A percentile compares a stretch with the other conserved stretches of the same genome.
Evolutionary conservation across 37 sponge, comb jelly and placozoan species (phyloP).

Genomic region (Agelas oroides): DNA sequence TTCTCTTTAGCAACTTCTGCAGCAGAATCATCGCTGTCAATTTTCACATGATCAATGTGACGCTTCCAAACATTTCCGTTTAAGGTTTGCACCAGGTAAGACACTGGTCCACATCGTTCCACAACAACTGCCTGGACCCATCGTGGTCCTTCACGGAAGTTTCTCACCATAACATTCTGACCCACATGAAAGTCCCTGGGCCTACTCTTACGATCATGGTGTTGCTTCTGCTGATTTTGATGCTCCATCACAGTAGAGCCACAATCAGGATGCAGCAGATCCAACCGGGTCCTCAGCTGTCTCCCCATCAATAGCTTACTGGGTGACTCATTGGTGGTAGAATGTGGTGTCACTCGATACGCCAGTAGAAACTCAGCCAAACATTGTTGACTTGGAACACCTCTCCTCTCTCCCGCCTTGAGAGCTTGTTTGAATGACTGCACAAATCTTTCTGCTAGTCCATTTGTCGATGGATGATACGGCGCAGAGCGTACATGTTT

Average conservation of each 20-base stretch:
- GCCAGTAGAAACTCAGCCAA: neutral
- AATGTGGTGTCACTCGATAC: constrained; percentile 1
- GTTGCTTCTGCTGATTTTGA: constrained; percentile 3
- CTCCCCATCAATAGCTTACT: constrained; percentile 3
- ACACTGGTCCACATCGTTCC: neutral
- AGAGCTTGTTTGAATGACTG: constrained; percentile 10
- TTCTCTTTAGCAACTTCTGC: too few relatives aligned
- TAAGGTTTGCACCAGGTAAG: too few relatives aligned
- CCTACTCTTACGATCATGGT: neutral
- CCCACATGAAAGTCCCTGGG: neutral
- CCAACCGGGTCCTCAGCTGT: neutral
- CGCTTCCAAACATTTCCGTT: neutral
- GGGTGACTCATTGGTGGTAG: constrained; percentile 4
- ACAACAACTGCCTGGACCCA: constrained; percentile 6
- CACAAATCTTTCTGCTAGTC: constrained; percentile 11
- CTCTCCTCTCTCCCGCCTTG: neutral
- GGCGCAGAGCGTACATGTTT: constrained; percentile 6
- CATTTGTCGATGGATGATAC: constrained; percentile 25
- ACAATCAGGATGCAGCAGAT: neutral
- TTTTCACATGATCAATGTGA: constrained; percentile 13
- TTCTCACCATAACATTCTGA: constrained; percentile 11
- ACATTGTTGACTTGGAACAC: neutral
- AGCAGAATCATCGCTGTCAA: too few relatives aligned
- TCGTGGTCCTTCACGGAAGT: neutral
- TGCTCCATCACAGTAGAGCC: neutral